Evolutionary conservation across 2,888 invertebrate genomes (phyloP).

Genomic region (Pollenia labialis): DNA sequence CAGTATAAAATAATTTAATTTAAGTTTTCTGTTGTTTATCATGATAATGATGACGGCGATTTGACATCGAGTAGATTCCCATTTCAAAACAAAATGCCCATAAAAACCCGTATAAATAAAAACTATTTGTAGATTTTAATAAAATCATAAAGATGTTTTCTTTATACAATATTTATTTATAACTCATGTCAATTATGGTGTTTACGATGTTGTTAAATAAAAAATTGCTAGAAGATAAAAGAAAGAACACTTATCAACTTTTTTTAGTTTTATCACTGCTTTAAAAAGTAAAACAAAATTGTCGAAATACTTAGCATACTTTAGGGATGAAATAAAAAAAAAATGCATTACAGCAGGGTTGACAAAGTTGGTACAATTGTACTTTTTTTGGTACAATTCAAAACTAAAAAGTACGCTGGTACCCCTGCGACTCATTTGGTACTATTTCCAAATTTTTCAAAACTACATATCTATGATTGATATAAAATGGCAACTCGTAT

Average conservation of each 20-base stretch:
- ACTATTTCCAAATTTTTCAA: too few species aligned
- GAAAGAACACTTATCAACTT: constrained; percentile 1
- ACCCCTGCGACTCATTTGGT: too few species aligned
- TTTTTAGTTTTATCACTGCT: constrained; percentile 1
- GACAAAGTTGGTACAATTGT: too few species aligned
- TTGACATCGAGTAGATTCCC: constrained; percentile 42
- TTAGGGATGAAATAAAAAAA: constrained; percentile 44
- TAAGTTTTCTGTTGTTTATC: constrained; percentile 30
- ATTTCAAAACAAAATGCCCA: constrained; percentile 8
- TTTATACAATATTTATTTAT: constrained; percentile 26
- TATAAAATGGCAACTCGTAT: too few species aligned
- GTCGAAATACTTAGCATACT: constrained; percentile 38
- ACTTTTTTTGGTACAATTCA: too few species aligned
- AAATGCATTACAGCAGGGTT: neutral
- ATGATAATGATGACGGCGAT: constrained; percentile 28
- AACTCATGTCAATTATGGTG: constrained; percentile 22
- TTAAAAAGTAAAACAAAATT: neutral
- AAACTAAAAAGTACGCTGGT: too few species aligned
- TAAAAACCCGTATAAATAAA: constrained; percentile 28
- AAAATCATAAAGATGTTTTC: constrained; percentile 48
- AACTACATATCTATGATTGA: too few species aligned
- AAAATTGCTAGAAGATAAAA: neutral
- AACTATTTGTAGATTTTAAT: constrained; percentile 44
- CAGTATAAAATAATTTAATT: constrained; percentile 38
- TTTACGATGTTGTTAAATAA: constrained; percentile 26